Percentiles rank a stretch among this genome's conserved stretches.
These are phyloP conservation scores for Enteromius radiatus DNA, from an alignment of 2,797 vertebrate genomes.

Conservation along the genomic window DNA sequence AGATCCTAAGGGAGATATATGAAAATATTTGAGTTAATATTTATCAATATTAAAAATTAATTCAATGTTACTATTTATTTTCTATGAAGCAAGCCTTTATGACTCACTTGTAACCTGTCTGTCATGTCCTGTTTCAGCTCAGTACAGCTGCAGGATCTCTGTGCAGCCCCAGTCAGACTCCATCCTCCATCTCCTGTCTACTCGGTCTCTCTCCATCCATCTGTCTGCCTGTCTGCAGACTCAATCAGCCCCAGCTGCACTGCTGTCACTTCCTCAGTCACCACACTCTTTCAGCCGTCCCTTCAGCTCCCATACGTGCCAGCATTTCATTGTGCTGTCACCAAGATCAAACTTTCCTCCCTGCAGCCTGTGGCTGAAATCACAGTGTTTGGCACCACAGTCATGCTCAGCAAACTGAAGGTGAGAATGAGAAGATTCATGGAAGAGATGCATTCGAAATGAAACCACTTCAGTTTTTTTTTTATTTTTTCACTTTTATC, in stretches of 20 bases:
- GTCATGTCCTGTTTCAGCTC: constrained; percentile 38
- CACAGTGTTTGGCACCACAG: constrained; percentile 41
- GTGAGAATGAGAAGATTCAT: constrained; percentile 13
- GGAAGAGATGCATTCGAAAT: background rate
- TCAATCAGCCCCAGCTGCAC: constrained; percentile 60
- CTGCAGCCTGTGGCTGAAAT: constrained; percentile 49
- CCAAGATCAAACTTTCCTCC: constrained; percentile 30
- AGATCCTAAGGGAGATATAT: background rate
- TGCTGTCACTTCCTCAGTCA: constrained; percentile 42
- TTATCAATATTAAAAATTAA: background rate
- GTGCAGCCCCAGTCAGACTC: constrained; percentile 44
- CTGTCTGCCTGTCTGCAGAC: constrained; percentile 41
- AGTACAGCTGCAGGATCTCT: constrained; percentile 56
- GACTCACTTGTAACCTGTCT: background rate
- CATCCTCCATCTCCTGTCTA: constrained; percentile 55
- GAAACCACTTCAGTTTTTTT: background rate
- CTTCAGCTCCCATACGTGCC: constrained; percentile 36
- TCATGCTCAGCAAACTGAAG: constrained; percentile 48
- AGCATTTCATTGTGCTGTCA: constrained; percentile 37
- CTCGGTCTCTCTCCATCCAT: constrained; percentile 38
- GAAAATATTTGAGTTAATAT: background rate
- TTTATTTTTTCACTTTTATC: background rate
- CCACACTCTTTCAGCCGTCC: constrained; percentile 40
- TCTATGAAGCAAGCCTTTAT: background rate
- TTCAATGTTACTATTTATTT: background rate